Evolutionary conservation across 2,888 invertebrate genomes (phyloP).

Genomic region (Erebia aethiops): DNA sequence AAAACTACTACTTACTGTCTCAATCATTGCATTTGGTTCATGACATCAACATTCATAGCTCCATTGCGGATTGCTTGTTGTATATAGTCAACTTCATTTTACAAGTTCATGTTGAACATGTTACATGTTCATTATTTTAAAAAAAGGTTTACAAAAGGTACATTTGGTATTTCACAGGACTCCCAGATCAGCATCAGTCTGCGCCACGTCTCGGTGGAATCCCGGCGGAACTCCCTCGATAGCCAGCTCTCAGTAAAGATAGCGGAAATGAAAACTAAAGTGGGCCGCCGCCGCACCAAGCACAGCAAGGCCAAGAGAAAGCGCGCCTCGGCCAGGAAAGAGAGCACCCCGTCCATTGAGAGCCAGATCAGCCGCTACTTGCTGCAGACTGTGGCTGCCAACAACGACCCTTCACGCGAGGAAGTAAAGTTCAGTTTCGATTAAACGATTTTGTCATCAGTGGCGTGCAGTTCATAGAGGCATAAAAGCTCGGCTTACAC

Average conservation of each 20-base stretch:
- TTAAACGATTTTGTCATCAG: conserved; percentile 41
- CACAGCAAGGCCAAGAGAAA: conserved; percentile 73
- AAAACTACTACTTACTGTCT: too few species aligned
- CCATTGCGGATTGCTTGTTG: too few species aligned
- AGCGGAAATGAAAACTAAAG: conserved; percentile 91
- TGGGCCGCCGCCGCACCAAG: conserved; percentile 78
- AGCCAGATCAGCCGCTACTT: conserved; percentile 89
- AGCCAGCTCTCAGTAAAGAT: conserved; percentile 94
- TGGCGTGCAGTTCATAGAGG: too few species aligned
- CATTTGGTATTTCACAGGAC: conserved; percentile 59
- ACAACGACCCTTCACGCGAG: conserved; percentile 81
- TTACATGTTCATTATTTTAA: too few species aligned
- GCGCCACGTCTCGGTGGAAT: conserved; percentile 92
- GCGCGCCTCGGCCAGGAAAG: conserved; percentile 74
- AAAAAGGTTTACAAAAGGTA: too few species aligned
- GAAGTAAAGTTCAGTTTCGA: conserved; percentile 78
- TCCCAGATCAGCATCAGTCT: conserved; percentile 90
- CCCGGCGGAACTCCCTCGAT: conserved; percentile 93
- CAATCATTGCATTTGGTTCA: too few species aligned
- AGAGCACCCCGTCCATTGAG: conserved; percentile 91
- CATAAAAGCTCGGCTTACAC: too few species aligned
- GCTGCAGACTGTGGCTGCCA: conserved; percentile 84
- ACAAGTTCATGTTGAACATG: too few species aligned
- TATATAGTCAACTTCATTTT: too few species aligned
- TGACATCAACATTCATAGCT: too few species aligned